Evolutionary conservation across 2,113 vertebrate genomes (phyloP).

Genomic region (Chlamydotis undulata): DNA sequence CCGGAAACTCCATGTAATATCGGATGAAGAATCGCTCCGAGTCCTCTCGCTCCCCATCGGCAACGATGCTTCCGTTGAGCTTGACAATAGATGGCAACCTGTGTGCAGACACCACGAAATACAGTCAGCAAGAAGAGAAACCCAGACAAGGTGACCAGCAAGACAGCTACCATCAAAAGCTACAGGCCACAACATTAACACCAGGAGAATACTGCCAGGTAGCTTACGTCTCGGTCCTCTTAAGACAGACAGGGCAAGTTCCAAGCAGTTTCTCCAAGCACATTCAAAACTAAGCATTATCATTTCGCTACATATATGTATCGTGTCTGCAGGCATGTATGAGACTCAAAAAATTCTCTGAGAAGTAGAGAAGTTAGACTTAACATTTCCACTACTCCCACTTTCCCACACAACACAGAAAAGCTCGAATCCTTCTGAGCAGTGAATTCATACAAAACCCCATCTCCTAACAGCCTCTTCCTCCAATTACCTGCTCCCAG

Average conservation of each 20-base stretch:
- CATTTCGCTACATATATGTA: neutral
- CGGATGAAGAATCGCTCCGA: conserved; percentile 96
- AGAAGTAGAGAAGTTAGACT: neutral
- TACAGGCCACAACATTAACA: neutral
- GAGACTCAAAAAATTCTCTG: neutral
- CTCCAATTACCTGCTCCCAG: neutral
- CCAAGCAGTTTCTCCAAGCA: neutral
- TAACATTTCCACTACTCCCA: neutral
- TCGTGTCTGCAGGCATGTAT: accelerated
- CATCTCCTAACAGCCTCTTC: neutral
- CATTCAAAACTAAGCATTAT: neutral
- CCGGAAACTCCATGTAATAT: conserved; percentile 86
- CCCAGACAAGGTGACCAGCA: neutral
- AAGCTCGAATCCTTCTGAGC: neutral
- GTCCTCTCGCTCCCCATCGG: conserved; percentile 88
- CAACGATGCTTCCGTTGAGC: conserved; percentile 90
- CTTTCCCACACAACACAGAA: neutral
- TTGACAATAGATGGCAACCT: conserved; percentile 89
- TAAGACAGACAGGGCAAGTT: neutral
- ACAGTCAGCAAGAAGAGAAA: neutral
- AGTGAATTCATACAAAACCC: neutral
- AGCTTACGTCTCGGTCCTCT: neutral
- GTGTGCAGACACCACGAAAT: neutral
- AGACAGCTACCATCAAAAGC: neutral
- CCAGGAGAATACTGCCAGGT: neutral